Evolutionary conservation across 2,888 invertebrate species (phyloP).

Genomic region (Drymonia ruficornis): DNA sequence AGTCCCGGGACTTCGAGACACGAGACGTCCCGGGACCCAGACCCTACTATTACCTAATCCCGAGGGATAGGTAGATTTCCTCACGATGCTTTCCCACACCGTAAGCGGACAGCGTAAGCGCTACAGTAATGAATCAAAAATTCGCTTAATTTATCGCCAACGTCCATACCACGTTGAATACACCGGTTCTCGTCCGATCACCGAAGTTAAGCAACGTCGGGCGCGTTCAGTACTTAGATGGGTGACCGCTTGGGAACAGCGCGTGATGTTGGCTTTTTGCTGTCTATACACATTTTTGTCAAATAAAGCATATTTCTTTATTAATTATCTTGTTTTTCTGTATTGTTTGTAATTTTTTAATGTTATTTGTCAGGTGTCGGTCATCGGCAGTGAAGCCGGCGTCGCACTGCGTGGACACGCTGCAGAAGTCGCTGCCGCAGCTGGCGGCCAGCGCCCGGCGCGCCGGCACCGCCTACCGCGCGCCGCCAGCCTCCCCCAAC

Average conservation of each 20-base stretch:
- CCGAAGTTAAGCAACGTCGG: conserved; percentile 81
- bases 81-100: too few relatives aligned
- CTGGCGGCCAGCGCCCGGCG: conserved; percentile 43
- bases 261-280: conserved; percentile 7
- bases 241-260: conserved; percentile 80
- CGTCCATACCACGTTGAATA: conserved; percentile 76
- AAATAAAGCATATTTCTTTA: too few relatives aligned
- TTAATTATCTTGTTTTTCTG: too few relatives aligned
- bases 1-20: too few relatives aligned
- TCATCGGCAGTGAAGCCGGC: conserved; percentile 73
- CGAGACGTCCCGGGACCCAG: too few relatives aligned
- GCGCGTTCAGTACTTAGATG: conserved; percentile 81
- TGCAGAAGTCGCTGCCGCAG: conserved; percentile 69
- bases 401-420: conserved; percentile 72
- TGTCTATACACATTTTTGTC: too few relatives aligned
- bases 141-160: conserved; percentile 31
- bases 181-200: conserved; percentile 82
- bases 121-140: not conserved
- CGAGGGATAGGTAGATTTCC: too few relatives aligned
- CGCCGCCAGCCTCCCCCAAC: conserved; percentile 45
- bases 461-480: conserved; percentile 40
- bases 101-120: too few relatives aligned
- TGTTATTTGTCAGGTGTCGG: conserved; percentile 43
- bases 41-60: too few relatives aligned
- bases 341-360: too few relatives aligned